Evolutionary conservation across 23 tunicate genomes (phyloP).

Genomic region (Styela plicata): DNA sequence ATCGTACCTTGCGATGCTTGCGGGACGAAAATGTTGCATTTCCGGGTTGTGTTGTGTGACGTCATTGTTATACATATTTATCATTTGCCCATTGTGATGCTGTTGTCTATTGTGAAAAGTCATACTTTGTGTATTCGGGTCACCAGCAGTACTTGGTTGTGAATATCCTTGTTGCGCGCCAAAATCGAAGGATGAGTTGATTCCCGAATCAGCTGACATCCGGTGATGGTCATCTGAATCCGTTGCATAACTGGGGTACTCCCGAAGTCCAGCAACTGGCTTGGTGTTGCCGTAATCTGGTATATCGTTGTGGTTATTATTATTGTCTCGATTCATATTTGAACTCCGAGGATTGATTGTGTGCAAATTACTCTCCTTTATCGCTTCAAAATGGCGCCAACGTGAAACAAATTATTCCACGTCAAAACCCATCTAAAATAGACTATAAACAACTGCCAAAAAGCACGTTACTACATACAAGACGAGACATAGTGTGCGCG

Average conservation of each 20-base stretch:
- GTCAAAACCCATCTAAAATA: no score
- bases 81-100: background rate
- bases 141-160: background rate
- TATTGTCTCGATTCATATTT: slow-evolving; percentile 1
- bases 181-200: slow-evolving; percentile 28
- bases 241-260: background rate
- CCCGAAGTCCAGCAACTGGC: background rate
- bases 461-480: no score
- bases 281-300: background rate
- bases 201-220: slow-evolving; percentile 28
- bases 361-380: no score
- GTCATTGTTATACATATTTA: background rate
- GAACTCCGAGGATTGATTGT: no score
- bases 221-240: slow-evolving; percentile 15
- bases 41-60: background rate
- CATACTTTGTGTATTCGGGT: background rate
- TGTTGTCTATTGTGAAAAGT: background rate
- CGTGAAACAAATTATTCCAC: no score
- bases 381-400: no score
- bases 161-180: slow-evolving; percentile 6
- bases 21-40: slow-evolving; percentile 5
- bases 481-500: background rate
- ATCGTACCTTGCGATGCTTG: background rate
- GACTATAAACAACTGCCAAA: no score
- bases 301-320: slow-evolving; percentile 3